Evolutionary conservation across 2,113 vertebrate genomes (phyloP).

Genomic region (Scytalopus superciliaris): DNA sequence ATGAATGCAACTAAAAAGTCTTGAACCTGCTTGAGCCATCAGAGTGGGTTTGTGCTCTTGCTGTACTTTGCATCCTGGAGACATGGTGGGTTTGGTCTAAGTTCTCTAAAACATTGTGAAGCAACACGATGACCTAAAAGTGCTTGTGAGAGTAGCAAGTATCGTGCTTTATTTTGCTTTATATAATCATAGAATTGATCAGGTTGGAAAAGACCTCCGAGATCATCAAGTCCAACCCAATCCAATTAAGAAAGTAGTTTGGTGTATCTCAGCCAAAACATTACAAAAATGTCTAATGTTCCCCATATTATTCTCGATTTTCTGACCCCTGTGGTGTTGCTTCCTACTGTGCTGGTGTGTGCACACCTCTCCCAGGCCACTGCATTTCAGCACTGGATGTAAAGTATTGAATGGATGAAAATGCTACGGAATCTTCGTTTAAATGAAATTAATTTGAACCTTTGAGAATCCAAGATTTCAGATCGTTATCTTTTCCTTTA

Average conservation of each 20-base stretch:
- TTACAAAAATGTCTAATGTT: not conserved
- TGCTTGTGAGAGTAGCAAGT: not conserved
- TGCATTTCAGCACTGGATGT: not conserved
- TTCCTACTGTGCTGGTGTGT: not conserved
- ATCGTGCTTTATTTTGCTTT: not conserved
- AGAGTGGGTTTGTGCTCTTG: not conserved
- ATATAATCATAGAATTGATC: no score
- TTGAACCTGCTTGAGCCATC: not conserved
- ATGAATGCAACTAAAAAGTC: not conserved
- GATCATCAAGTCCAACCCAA: no score
- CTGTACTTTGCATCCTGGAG: not conserved
- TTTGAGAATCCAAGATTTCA: not conserved
- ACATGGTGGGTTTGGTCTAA: not conserved
- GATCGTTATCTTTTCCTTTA: not conserved
- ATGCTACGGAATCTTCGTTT: not conserved
- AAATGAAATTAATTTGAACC: not conserved
- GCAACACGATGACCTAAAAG: not conserved
- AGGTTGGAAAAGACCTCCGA: rapidly evolving
- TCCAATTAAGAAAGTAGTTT: not conserved
- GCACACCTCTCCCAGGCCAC: not conserved
- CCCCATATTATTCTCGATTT: not conserved
- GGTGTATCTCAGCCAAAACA: not conserved
- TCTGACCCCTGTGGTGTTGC: not conserved
- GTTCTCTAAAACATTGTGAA: not conserved
- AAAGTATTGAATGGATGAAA: not conserved